phyloP scores from a whole-genome alignment of 2,113 vertebrate species.

The Podarcis cretensis region DNA sequence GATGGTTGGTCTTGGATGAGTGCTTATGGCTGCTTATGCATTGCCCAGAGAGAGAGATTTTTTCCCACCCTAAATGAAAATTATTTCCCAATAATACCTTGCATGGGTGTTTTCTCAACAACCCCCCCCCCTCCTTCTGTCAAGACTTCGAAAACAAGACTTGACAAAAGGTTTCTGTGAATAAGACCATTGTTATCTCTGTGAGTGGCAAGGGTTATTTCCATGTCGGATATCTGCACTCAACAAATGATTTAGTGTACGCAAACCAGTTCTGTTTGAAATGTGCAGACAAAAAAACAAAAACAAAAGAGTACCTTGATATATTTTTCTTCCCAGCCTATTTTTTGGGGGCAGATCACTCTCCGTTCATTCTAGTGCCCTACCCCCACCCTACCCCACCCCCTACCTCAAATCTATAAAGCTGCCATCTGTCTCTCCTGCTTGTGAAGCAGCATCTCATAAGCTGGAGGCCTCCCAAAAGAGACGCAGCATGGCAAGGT shows the following conservation, averaged over 20 bases:
- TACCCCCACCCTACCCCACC: not conserved
- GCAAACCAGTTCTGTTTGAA: conserved; percentile 34
- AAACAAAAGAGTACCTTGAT: not conserved
- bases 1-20: conserved; percentile 69
- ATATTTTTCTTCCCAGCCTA: conserved; percentile 21
- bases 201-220: not conserved
- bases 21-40: conserved; percentile 68
- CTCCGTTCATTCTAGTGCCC: conserved; percentile 24
- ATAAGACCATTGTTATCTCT: not conserved
- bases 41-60: conserved; percentile 62
- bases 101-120: not conserved
- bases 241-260: conserved; percentile 3
- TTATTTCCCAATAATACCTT: conserved; percentile 31
- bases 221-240: not conserved
- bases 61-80: conserved; percentile 41
- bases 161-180: conserved; percentile 2
- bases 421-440: conserved; percentile 50
- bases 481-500: conserved; percentile 29
- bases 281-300: conserved; percentile 8
- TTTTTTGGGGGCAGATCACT: not conserved
- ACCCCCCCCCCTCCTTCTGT: not conserved
- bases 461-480: conserved; percentile 39
- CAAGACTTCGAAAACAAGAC: conserved; percentile 45
- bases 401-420: conserved; percentile 42
- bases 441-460: conserved; percentile 57